Conservation (phyloP, 2,113 vertebrate species). For the Oenanthe melanoleuca region DNA sequence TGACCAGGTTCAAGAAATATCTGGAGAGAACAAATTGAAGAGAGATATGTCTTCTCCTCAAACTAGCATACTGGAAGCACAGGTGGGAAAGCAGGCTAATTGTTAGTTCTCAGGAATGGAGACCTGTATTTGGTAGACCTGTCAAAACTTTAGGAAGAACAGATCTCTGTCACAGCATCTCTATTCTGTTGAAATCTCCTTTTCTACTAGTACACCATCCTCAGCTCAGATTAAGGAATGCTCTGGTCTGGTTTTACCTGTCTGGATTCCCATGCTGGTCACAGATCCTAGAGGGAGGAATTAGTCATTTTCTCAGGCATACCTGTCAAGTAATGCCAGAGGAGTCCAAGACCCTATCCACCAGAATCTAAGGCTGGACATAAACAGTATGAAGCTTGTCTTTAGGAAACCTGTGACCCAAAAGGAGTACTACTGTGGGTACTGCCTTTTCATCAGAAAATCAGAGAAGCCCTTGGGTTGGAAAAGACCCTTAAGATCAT, state of each 20-base stretch:
- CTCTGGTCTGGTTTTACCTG: background rate
- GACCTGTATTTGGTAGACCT: background rate
- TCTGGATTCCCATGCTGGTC: background rate
- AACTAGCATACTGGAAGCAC: background rate
- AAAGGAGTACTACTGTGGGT: background rate
- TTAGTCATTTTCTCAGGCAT: background rate
- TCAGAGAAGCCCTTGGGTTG: background rate
- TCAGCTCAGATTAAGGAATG: background rate
- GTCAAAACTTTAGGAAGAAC: background rate
- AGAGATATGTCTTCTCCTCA: background rate
- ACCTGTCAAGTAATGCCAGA: background rate
- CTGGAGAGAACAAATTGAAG: background rate
- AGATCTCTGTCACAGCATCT: background rate
- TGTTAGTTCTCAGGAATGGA: background rate
- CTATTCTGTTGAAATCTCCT: background rate
- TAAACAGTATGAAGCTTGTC: background rate
- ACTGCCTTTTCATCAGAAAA: background rate
- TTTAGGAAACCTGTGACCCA: background rate
- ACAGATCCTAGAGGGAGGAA: background rate
- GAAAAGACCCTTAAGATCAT: background rate
- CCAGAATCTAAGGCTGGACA: background rate
- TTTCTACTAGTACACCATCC: background rate
- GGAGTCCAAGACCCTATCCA: background rate
- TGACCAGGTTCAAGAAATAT: background rate
- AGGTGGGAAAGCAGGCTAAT: background rate